These are phyloP conservation scores for Psilopogon haemacephalus DNA, from an alignment of 2,113 vertebrate genomes.

Conservation along the genomic window DNA sequence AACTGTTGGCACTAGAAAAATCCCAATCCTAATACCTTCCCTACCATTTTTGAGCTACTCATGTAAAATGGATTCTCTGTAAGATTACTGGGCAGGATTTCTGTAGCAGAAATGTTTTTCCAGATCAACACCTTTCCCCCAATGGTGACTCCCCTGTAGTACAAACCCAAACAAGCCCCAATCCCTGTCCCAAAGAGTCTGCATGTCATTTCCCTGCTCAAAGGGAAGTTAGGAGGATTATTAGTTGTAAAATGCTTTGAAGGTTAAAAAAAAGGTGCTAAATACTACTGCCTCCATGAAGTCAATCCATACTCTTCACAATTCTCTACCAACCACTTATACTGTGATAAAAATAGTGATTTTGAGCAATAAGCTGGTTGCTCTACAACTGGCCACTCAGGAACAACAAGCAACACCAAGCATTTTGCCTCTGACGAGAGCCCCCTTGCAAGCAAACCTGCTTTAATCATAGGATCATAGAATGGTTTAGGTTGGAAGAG, in stretches of 20 bases:
- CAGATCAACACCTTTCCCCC: background rate
- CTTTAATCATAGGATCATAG: too few relatives aligned
- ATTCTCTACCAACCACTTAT: background rate
- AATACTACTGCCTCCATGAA: background rate
- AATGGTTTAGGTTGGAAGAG: too few relatives aligned
- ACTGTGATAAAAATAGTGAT: background rate
- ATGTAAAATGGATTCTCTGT: background rate
- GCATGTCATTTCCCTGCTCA: background rate
- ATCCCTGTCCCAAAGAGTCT: background rate
- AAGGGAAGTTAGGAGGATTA: background rate
- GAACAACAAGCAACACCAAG: background rate
- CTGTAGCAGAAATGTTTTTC: background rate
- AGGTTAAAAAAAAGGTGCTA: background rate
- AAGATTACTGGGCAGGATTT: background rate
- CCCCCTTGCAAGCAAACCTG: background rate
- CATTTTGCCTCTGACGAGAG: background rate
- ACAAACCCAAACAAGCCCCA: background rate
- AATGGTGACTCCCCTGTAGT: background rate
- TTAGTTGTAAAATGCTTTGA: background rate
- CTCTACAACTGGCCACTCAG: background rate
- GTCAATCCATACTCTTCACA: background rate
- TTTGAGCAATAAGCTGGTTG: background rate
- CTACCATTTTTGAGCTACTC: background rate
- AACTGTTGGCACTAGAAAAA: background rate
- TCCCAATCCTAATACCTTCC: background rate